These are phyloP conservation scores for Cebidichthys violaceus DNA, from an alignment of 2,113 vertebrate genomes.

Conservation along the genomic window DNA sequence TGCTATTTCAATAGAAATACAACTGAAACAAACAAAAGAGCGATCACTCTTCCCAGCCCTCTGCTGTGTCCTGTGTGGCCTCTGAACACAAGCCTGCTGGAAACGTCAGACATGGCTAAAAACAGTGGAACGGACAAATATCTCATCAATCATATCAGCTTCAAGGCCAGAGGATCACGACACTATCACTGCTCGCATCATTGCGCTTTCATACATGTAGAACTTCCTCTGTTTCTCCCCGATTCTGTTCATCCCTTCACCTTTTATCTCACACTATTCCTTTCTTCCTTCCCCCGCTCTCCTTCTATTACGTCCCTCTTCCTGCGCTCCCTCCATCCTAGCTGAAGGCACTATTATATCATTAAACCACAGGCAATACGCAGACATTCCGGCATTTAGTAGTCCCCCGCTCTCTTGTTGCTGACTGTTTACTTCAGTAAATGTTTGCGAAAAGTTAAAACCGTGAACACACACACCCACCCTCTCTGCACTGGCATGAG, in stretches of 20 bases:
- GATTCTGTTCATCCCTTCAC: too few relatives aligned
- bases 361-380: background rate
- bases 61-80: background rate
- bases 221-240: background rate
- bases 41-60: background rate
- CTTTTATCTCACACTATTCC: background rate
- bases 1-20: background rate
- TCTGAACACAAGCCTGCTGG: background rate
- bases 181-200: background rate
- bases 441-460: background rate
- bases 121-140: background rate
- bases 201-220: background rate
- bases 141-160: background rate
- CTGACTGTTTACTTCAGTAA: background rate
- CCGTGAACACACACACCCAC: background rate
- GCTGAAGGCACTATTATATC: background rate
- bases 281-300: background rate
- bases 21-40: background rate
- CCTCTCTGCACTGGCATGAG: background rate
- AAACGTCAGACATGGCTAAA: background rate
- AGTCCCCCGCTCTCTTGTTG: background rate
- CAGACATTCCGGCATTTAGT: background rate
- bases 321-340: background rate
- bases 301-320: background rate
- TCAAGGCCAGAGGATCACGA: background rate